Evolutionary conservation across 2,888 invertebrate species (phyloP), one percentile per base, ranked within the genome.

Genomic region (Copidosoma aretas): DNA sequence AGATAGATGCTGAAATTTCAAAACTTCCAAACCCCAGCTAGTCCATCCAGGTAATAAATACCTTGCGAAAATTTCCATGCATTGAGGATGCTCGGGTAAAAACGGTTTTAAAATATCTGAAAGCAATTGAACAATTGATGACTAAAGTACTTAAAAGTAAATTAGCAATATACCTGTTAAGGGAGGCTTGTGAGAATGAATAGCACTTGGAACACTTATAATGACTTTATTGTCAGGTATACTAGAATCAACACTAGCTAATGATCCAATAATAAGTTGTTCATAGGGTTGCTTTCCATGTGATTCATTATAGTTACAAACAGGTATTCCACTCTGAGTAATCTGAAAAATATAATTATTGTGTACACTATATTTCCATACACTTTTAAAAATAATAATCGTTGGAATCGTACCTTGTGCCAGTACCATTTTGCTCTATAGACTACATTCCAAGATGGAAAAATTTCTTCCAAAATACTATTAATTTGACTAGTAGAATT

Each of bases 101-200:
- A 87, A 91, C 0, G 85, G 81, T 73, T 85, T 82, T 59, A 94
- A 79, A 25, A 94, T 76, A 78, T 92, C 93, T 91, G 85, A 53
- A 84, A 70, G 32, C 32, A 32, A 51, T 53, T 32, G 8, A 5
- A 32, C 32, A 32, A 32, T 8, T 32, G 32, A 32, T 32, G 32
- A 32, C 4, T 32, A 32, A 32, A 32, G 32, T 32, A 32, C 32
- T 32, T n/a, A n/a, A n/a, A n/a, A n/a, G n/a, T 59, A 59, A 43
- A 15, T 46, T 25, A 52, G 8, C 51, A 46, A 46, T 46, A 86
- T 86, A 89, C 92, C 90, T 75, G 87, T 78, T 64, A 98, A 84
- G 0, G 97, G 96, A 52, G 97, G 97, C 84, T 98, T 98, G 82
- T 97, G 95, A 0, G 98, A 98, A 84, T 98, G 97, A 68, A 97